These are phyloP conservation scores for Channa maculata DNA, from an alignment of 2,113 vertebrate genomes.

Conservation along the genomic window DNA sequence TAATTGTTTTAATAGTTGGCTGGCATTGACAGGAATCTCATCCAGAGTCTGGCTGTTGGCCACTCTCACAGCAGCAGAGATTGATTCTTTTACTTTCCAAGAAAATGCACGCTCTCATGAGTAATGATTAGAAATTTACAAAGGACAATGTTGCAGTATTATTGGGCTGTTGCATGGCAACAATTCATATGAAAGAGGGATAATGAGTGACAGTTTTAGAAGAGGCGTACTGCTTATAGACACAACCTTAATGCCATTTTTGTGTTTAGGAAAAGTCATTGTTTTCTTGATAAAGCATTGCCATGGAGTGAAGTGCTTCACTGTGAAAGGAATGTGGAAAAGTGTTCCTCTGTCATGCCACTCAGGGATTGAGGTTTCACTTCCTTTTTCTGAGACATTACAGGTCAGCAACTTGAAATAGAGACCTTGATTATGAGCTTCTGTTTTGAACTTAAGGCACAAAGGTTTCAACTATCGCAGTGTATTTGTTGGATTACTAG, in stretches of 20 bases:
- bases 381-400: conserved; percentile 64
- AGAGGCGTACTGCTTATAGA: conserved; percentile 18
- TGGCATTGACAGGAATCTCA: conserved; percentile 25
- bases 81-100: conserved; percentile 43
- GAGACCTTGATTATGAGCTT: conserved; percentile 74
- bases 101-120: conserved; percentile 42
- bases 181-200: conserved; percentile 46
- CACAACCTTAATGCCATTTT: conserved; percentile 37
- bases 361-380: conserved; percentile 62
- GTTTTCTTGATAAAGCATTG: conserved; percentile 11
- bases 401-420: conserved; percentile 67
- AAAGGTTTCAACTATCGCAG: conserved; percentile 46
- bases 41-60: conserved; percentile 32
- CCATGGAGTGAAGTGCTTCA: conserved; percentile 18
- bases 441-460: conserved; percentile 58
- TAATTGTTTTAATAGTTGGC: conserved; percentile 47
- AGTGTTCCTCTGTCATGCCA: conserved; percentile 24
- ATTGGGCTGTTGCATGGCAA: conserved; percentile 62
- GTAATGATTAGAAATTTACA: conserved; percentile 49
- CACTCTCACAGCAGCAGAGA: conserved; percentile 36
- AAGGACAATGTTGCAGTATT: conserved; percentile 51
- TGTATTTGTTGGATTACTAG: conserved; percentile 56
- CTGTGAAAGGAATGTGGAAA: conserved; percentile 26
- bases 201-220: conserved; percentile 42
- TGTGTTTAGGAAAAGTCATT: conserved; percentile 25